Evolutionary conservation across 2,888 invertebrate genomes (phyloP).

Genomic region (Rotaria socialis): DNA sequence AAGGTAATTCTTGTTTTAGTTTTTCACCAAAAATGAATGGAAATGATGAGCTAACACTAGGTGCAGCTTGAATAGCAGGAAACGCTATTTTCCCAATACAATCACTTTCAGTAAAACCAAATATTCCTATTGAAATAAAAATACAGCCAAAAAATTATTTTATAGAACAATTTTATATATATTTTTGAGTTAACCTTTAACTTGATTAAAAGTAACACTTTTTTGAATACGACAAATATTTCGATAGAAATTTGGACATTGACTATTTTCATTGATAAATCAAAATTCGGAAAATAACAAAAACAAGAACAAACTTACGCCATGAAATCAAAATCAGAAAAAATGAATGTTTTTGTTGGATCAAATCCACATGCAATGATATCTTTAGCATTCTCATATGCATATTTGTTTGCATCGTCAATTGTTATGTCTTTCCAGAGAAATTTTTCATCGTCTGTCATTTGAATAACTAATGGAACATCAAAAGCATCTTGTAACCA

Average conservation of each 20-base stretch:
- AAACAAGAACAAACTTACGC: constrained; percentile 67
- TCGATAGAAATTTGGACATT: constrained; percentile 46
- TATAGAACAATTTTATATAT: background rate
- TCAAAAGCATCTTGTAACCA: constrained; percentile 95
- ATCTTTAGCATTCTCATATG: constrained; percentile 87
- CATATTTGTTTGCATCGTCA: constrained; percentile 77
- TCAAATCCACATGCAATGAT: constrained; percentile 95
- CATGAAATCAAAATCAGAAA: constrained; percentile 86
- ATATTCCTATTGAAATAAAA: constrained; percentile 65
- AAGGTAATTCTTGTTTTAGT: constrained; percentile 69
- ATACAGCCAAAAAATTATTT: too few species aligned
- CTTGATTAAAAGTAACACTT: constrained; percentile 92
- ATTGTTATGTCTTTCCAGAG: constrained; percentile 89
- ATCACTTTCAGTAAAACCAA: constrained; percentile 92
- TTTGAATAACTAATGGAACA: constrained; percentile 87
- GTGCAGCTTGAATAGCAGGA: constrained; percentile 91
- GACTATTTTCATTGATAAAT: constrained; percentile 39
- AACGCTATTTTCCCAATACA: constrained; percentile 93
- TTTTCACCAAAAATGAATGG: constrained; percentile 77
- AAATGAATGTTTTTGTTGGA: constrained; percentile 88
- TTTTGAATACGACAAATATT: constrained; percentile 60
- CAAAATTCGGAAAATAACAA: background rate
- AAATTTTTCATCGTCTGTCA: constrained; percentile 96
- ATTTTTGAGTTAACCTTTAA: constrained; percentile 60
- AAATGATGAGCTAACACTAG: constrained; percentile 68